These are phyloP conservation scores for Coregonus clupeaformis DNA, from an alignment of 2,113 vertebrate genomes.

Conservation along the genomic window DNA sequence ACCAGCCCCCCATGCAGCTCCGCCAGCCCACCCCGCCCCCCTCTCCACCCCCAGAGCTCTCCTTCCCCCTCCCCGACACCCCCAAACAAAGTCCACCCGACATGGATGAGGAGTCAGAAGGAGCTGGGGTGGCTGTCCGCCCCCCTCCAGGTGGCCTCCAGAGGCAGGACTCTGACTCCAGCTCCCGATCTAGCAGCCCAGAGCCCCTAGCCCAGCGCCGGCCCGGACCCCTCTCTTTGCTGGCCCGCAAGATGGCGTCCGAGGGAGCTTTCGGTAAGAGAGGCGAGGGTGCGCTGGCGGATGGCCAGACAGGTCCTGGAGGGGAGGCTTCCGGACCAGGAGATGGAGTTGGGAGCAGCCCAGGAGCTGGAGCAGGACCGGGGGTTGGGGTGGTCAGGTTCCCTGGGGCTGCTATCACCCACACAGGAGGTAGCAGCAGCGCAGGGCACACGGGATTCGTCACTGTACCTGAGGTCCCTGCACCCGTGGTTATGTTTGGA, in stretches of 20 bases:
- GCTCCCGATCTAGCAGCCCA: conserved; percentile 76
- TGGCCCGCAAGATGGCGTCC: conserved; percentile 77
- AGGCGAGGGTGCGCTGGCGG: not conserved
- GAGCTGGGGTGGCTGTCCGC: conserved; percentile 27
- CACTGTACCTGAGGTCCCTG: conserved; percentile 1
- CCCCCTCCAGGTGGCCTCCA: conserved; percentile 47
- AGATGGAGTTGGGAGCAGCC: too few species aligned
- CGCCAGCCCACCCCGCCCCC: conserved; percentile 77
- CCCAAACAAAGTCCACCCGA: conserved; percentile 79
- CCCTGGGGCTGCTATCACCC: conserved; percentile 6
- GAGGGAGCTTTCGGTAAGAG: conserved; percentile 55
- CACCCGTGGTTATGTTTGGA: conserved; percentile 30
- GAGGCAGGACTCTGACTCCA: conserved; percentile 71
- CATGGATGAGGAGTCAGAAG: conserved; percentile 62
- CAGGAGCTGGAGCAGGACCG: conserved; percentile 11
- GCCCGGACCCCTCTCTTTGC: conserved; percentile 71
- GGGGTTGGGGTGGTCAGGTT: conserved; percentile 15
- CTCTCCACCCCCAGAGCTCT: conserved; percentile 72
- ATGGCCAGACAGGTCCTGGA: not conserved
- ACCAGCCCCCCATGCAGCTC: conserved; percentile 72
- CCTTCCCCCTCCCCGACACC: conserved; percentile 77
- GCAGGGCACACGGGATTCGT: not conserved
- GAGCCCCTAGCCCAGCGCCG: conserved; percentile 61
- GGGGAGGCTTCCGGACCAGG: not conserved
- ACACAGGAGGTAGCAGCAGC: conserved; percentile 4